These are phyloP conservation scores for Gymnogyps californianus DNA, from an alignment of 2,113 vertebrate genomes.

Conservation along the genomic window DNA sequence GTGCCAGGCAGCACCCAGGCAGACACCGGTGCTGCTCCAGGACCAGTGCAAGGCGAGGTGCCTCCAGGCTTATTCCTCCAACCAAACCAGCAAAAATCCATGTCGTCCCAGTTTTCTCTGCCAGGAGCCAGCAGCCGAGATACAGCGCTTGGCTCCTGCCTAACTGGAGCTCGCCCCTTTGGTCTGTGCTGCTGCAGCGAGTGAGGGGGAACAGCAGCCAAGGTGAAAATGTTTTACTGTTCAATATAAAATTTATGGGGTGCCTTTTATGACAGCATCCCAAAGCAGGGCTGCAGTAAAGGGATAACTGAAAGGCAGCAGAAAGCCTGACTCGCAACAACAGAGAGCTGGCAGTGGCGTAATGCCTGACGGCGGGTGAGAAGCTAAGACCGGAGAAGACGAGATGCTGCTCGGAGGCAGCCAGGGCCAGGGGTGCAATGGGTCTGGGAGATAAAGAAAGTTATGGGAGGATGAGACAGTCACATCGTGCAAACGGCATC, in stretches of 20 bases:
- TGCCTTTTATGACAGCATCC: not conserved
- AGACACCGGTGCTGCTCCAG: not conserved
- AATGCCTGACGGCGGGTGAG: fast-evolving
- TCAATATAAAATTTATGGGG: constrained; percentile 9
- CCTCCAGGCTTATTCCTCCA: not conserved
- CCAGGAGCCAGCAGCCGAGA: not conserved
- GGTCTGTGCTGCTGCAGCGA: not conserved
- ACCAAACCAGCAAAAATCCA: not conserved
- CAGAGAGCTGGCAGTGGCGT: not conserved
- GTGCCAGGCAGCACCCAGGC: not conserved
- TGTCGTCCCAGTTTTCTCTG: not conserved
- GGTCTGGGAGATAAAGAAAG: not conserved
- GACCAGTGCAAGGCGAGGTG: not conserved
- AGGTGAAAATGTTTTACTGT: not conserved
- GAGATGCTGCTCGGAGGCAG: not conserved
- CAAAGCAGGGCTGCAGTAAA: not conserved
- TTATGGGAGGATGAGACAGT: not conserved
- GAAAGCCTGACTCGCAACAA: not conserved
- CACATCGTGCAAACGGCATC: too few species aligned
- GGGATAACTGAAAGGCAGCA: not conserved
- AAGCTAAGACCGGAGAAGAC: not conserved
- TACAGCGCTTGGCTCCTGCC: not conserved
- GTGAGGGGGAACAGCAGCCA: not conserved
- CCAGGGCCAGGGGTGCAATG: not conserved
- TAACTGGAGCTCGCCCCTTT: not conserved